Evolutionary conservation across 2,888 invertebrate species (phyloP), one percentile per base, ranked within the genome.

Genomic region (Drosophila kanekoi): DNA sequence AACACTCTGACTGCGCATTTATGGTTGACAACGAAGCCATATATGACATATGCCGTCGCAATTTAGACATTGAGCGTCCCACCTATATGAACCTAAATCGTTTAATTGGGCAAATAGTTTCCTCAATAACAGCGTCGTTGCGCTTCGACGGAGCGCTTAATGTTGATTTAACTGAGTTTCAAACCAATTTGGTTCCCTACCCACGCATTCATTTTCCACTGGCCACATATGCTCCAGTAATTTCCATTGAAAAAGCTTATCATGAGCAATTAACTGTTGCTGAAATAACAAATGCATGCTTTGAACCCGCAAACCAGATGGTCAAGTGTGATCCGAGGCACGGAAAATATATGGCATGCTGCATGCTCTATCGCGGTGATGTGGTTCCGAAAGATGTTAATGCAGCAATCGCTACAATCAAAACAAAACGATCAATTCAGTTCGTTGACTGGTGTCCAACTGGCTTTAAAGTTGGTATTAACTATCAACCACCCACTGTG

Each of bases 151-250:
- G 97, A 82, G 97, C 97, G 11, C 94, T 98, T 67, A 98, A 98
- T 93, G 98, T 98, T 61, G 98, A 98, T 93, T 94, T 98, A 77
- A 98, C 97, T 28, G 98, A 98, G 93, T 98, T 98, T 94, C 98
- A 98, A 93, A 97, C 97, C 68, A 97, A 97, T 93, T 93, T 97
- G 93, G 97, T 98, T 85, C 98, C 98, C 54, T 98, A 98, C 93
- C 98, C 98, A 4, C 95, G 98, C 87, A 98, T 98, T 90, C 98
- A 98, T 92, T 98, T 98, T 94, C 98, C 98, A 10, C 93, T 98
- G 83, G 96, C 96, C 74, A 96, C 98, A 3, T 98, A 98, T 91
- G 97, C 97, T 18, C 98, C 97, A 13, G 97, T 98, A 81, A 97
- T 98, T 91, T 97, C 97, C 35, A 96, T 97, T 0, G 98, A 98